These are phyloP conservation scores for Regulus satrapa DNA, from an alignment of 2,113 vertebrate species.

Conservation along the genomic window DNA sequence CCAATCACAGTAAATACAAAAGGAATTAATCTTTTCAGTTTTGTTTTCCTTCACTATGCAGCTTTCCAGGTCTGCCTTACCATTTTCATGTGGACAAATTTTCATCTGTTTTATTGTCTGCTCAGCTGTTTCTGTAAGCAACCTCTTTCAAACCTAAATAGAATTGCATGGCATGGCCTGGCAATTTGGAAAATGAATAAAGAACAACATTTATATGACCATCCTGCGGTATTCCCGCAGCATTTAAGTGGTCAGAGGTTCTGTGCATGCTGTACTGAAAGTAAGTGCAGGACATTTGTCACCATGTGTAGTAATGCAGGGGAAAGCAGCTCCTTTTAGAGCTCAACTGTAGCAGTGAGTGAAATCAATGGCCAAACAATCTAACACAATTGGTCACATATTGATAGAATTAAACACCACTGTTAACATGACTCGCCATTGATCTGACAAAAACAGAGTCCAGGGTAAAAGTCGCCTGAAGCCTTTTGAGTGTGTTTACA, in stretches of 20 bases:
- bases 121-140: neutral
- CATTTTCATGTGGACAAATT: neutral
- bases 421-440: constrained; percentile 88
- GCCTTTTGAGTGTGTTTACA: constrained; percentile 59
- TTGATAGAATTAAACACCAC: constrained; percentile 92
- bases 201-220: neutral
- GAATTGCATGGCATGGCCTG: neutral
- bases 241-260: neutral
- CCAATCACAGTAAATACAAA: neutral
- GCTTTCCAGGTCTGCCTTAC: neutral
- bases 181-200: neutral
- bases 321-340: constrained; percentile 74
- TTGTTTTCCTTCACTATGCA: neutral
- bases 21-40: neutral
- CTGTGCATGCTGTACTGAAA: neutral
- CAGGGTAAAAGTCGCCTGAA: constrained; percentile 71
- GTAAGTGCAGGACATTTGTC: constrained; percentile 56
- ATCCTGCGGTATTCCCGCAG: neutral
- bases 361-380: constrained; percentile 92
- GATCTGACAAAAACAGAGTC: constrained; percentile 74
- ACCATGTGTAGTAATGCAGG: constrained; percentile 63
- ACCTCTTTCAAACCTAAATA: constrained; percentile 16
- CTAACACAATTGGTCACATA: constrained; percentile 89
- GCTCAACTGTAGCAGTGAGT: constrained; percentile 78
- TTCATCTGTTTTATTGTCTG: neutral